Evolutionary conservation across 53 echinoderm and acorn worm genomes (phyloP).

Genomic region (Astropecten irregularis): DNA sequence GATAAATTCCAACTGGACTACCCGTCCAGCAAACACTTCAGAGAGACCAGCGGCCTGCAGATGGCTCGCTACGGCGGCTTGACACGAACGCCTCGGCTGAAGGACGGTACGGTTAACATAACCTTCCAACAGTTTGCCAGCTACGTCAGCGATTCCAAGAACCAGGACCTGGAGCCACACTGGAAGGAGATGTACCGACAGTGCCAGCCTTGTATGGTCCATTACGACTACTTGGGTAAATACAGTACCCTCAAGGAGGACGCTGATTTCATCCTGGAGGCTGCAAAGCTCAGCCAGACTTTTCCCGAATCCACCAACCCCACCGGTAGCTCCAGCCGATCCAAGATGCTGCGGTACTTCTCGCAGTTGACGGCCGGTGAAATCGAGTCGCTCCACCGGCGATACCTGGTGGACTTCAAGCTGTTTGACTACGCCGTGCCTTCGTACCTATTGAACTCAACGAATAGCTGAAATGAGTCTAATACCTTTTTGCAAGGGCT

Average conservation of each 20-base stretch:
- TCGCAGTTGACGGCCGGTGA: conserved; percentile 15
- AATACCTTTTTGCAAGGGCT: too few species aligned
- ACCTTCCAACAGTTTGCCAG: conserved; percentile 66
- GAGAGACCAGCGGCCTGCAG: conserved; percentile 34
- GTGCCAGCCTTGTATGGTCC: conserved; percentile 66
- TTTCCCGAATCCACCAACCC: conserved; percentile 60
- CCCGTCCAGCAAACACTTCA: conserved; percentile 42
- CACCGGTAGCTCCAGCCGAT: conserved; percentile 59
- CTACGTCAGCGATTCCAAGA: conserved; percentile 54
- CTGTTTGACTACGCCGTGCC: conserved; percentile 18
- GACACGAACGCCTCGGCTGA: not conserved
- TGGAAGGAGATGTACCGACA: conserved; percentile 71
- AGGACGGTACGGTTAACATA: conserved; percentile 52
- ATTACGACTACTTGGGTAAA: conserved; percentile 60
- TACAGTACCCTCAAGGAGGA: conserved; percentile 62
- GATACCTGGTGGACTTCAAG: conserved; percentile 14
- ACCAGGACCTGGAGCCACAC: conserved; percentile 51
- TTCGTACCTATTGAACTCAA: not conserved
- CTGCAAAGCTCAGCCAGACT: conserved; percentile 11
- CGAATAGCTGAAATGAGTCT: not conserved
- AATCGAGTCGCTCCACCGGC: not conserved
- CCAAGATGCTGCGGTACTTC: conserved; percentile 2
- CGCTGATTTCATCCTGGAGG: conserved; percentile 49
- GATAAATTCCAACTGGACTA: conserved; percentile 62
- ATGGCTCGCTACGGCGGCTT: conserved; percentile 23